phyloP scores from a whole-genome alignment of 2,888 invertebrate species.

The Stenodera caucasica region DNA sequence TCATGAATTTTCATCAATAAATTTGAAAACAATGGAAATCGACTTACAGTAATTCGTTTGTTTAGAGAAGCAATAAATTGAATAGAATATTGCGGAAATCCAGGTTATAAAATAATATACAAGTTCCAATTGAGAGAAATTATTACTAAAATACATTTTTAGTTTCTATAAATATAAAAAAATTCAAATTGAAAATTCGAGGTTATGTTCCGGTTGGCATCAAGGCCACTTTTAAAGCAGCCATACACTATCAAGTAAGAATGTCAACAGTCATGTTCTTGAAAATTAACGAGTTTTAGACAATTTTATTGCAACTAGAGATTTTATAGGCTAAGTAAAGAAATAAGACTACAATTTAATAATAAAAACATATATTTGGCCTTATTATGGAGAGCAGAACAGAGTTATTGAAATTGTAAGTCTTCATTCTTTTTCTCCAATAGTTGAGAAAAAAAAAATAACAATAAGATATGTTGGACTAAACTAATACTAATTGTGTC shows the following conservation, averaged over 20 bases:
- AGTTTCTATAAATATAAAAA: no score
- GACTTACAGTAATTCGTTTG: constrained; percentile 52
- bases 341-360: neutral
- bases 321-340: no score
- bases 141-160: no score
- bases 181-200: neutral
- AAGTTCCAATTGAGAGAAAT: neutral
- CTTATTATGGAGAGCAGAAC: neutral
- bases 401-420: neutral
- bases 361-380: constrained; percentile 5
- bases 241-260: no score
- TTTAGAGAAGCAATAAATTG: constrained; percentile 59
- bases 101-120: constrained; percentile 59
- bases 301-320: no score
- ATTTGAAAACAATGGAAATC: neutral
- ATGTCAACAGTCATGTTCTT: no score
- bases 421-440: neutral
- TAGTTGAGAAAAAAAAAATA: neutral
- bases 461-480: neutral
- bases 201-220: constrained; percentile 8
- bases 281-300: no score
- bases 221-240: no score
- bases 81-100: constrained; percentile 61
- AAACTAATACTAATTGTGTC: neutral
- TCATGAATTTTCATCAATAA: constrained; percentile 4